Conservation (phyloP, 2,888 invertebrate genomes). For the Stenichneumon culpator region DNA sequence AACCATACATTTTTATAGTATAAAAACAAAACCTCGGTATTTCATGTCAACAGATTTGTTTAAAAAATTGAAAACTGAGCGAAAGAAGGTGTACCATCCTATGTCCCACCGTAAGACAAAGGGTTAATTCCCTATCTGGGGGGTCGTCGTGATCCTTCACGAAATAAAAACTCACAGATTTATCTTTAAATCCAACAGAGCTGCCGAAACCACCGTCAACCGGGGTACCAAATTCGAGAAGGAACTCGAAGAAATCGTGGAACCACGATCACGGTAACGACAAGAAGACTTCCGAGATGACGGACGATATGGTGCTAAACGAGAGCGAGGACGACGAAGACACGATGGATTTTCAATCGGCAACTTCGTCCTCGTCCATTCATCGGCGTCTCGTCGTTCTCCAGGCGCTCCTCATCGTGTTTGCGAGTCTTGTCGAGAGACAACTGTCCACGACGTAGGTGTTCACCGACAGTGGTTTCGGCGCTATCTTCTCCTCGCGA, state of each 20-base stretch:
- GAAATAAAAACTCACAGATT: neutral
- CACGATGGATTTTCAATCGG: slow-evolving; percentile 79
- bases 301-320: slow-evolving; percentile 79
- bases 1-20: too few relatives aligned
- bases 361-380: slow-evolving; percentile 77
- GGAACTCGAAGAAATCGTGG: slow-evolving; percentile 81
- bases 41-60: too few relatives aligned
- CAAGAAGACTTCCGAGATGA: slow-evolving; percentile 80
- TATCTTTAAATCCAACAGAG: slow-evolving; percentile 69
- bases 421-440: slow-evolving; percentile 51
- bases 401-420: slow-evolving; percentile 69
- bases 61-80: too few relatives aligned
- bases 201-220: slow-evolving; percentile 79
- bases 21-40: too few relatives aligned
- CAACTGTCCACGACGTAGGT: slow-evolving; percentile 57
- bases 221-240: slow-evolving; percentile 77
- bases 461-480: neutral
- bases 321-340: slow-evolving; percentile 77
- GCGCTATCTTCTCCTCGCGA: slow-evolving; percentile 2
- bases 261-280: slow-evolving; percentile 78
- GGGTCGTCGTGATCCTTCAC: neutral
- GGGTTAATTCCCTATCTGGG: neutral
- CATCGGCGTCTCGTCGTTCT: slow-evolving; percentile 76
- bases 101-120: neutral
- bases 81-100: too few relatives aligned